A percentile compares a stretch with the other conserved stretches of the same genome.
phyloP scores from a whole-genome alignment of 2,888 invertebrate genomes.

The Lasioglossum morio region DNA sequence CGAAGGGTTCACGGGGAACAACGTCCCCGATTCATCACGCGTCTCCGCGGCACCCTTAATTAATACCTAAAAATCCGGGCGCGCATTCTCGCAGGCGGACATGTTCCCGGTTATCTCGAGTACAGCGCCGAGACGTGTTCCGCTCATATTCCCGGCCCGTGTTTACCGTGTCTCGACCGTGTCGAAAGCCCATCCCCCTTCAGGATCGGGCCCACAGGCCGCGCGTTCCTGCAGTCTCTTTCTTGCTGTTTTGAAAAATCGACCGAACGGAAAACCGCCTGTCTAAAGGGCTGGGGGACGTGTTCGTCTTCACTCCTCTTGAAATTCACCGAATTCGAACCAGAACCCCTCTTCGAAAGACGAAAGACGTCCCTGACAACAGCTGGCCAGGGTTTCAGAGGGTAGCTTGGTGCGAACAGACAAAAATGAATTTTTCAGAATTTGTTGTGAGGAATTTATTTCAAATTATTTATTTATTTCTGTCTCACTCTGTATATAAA shows the following conservation, averaged over 20 bases:
- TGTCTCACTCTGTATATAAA: neutral
- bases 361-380: slow-evolving; percentile 63
- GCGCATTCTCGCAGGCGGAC: slow-evolving; percentile 16
- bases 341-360: slow-evolving; percentile 27
- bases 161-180: slow-evolving; percentile 48
- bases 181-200: slow-evolving; percentile 38
- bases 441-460: neutral
- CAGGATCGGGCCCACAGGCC: slow-evolving; percentile 26
- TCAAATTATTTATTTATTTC: too few relatives aligned
- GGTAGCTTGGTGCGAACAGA: neutral
- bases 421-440: neutral
- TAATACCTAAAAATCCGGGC: slow-evolving; percentile 46
- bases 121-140: slow-evolving; percentile 47
- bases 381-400: slow-evolving; percentile 59
- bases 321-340: slow-evolving; percentile 47
- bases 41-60: slow-evolving; percentile 24
- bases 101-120: slow-evolving; percentile 49
- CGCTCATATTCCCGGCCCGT: slow-evolving; percentile 44
- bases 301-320: slow-evolving; percentile 70
- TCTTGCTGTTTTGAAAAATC: slow-evolving; percentile 60
- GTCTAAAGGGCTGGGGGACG: slow-evolving; percentile 23
- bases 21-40: slow-evolving; percentile 26
- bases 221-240: neutral
- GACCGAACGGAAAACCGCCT: slow-evolving; percentile 34
- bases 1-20: slow-evolving; percentile 14